Evolutionary conservation across 2,797 vertebrate species (phyloP).

Genomic region (Ctenosaura bakeri): DNA sequence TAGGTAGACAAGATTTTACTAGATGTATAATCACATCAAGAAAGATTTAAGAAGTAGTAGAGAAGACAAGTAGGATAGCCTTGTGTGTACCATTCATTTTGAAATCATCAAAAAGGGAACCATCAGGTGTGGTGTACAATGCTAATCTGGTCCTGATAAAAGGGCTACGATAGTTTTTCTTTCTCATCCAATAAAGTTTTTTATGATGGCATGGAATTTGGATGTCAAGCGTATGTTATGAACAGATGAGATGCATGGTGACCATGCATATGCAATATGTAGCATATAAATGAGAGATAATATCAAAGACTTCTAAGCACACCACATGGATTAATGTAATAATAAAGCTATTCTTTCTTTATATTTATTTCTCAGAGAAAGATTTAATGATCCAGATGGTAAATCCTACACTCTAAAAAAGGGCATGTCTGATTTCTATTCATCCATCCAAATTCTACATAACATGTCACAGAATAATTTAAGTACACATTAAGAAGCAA

Average conservation of each 20-base stretch:
- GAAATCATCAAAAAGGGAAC: no score
- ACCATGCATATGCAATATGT: neutral
- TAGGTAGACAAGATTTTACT: no score
- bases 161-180: neutral
- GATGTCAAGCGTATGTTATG: neutral
- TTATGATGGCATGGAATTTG: no score
- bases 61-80: no score
- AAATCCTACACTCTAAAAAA: neutral
- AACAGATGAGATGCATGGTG: neutral
- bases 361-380: constrained; percentile 9
- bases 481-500: neutral
- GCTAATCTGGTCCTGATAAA: neutral
- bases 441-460: neutral
- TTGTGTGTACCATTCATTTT: no score
- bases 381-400: constrained; percentile 4
- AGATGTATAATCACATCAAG: no score
- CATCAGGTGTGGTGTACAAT: no score
- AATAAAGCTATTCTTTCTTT: constrained; percentile 22
- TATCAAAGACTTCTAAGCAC: constrained; percentile 1
- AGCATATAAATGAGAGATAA: neutral
- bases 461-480: neutral
- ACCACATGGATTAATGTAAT: neutral
- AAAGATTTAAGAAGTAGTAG: no score
- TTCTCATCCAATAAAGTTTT: neutral
- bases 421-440: neutral